Percentiles rank a stretch among this genome's conserved stretches.
These are phyloP conservation scores for Galagoides demidoff DNA, from an alignment of 2,797 vertebrate genomes.

Conservation along the genomic window DNA sequence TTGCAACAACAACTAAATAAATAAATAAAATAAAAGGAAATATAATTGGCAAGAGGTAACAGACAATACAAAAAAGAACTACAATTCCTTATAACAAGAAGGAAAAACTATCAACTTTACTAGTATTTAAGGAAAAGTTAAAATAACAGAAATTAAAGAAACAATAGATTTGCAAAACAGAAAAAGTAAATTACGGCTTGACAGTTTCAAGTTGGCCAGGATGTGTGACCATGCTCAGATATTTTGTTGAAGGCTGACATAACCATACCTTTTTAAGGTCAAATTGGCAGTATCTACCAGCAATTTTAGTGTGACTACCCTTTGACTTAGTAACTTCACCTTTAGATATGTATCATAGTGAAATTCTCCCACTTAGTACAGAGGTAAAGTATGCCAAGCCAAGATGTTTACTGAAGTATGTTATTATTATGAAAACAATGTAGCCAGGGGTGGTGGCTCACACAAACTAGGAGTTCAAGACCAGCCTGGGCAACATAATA, in stretches of 20 bases:
- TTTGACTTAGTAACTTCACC: not conserved
- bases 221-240: not conserved
- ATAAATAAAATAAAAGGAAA: not conserved
- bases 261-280: not conserved
- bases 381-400: not conserved
- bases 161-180: not conserved
- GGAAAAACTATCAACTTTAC: not conserved
- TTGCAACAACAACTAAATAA: too few species aligned
- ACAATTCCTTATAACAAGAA: not conserved
- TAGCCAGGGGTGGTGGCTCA: not conserved
- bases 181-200: not conserved
- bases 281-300: not conserved
- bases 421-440: not conserved
- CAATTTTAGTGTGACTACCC: not conserved
- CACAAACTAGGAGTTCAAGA: not conserved
- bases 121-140: slow-evolving; percentile 15
- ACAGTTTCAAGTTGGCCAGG: not conserved
- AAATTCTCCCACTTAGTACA: not conserved
- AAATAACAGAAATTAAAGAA: not conserved
- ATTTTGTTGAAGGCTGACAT: not conserved
- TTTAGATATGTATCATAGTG: not conserved
- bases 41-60: not conserved
- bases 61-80: not conserved
- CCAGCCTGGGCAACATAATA: not conserved
- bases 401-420: not conserved